These are phyloP conservation scores for Naso thynnoides DNA, from an alignment of 2,797 vertebrate genomes.

Conservation along the genomic window DNA sequence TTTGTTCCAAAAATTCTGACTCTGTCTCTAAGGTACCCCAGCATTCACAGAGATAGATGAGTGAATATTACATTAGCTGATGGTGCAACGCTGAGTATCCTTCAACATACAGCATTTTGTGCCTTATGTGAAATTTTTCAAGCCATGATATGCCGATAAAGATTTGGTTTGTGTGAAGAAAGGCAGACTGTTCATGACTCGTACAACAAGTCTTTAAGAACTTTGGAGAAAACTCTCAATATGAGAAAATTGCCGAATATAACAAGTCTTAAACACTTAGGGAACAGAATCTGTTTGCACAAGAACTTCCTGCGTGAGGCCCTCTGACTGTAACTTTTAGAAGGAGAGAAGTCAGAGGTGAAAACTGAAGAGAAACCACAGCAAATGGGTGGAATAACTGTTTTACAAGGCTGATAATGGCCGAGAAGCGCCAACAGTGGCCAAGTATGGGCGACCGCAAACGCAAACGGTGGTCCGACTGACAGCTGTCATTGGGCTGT, in stretches of 20 bases:
- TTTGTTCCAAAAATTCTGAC: neutral
- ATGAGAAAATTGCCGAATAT: neutral
- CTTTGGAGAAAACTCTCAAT: neutral
- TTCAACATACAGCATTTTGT: neutral
- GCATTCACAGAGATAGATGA: neutral
- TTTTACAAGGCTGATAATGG: constrained; percentile 58
- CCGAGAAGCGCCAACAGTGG: constrained; percentile 18
- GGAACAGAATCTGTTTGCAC: neutral
- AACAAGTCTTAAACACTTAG: neutral
- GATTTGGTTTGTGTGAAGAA: neutral
- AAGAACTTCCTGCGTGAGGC: neutral
- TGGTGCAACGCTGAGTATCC: neutral
- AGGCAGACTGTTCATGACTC: neutral
- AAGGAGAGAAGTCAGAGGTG: neutral
- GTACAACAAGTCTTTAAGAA: neutral
- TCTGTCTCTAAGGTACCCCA: too few species aligned
- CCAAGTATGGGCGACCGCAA: constrained; percentile 13
- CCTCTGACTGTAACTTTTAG: neutral
- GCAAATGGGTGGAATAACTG: neutral
- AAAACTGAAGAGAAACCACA: constrained; percentile 27
- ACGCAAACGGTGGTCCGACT: neutral
- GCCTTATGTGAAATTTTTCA: neutral
- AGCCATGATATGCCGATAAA: neutral
- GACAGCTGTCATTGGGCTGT: constrained; percentile 33
- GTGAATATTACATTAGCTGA: neutral